Base-by-base conservation (phyloP, 2,888 invertebrate species). In the Lordiphosa fenestrarum region DNA sequence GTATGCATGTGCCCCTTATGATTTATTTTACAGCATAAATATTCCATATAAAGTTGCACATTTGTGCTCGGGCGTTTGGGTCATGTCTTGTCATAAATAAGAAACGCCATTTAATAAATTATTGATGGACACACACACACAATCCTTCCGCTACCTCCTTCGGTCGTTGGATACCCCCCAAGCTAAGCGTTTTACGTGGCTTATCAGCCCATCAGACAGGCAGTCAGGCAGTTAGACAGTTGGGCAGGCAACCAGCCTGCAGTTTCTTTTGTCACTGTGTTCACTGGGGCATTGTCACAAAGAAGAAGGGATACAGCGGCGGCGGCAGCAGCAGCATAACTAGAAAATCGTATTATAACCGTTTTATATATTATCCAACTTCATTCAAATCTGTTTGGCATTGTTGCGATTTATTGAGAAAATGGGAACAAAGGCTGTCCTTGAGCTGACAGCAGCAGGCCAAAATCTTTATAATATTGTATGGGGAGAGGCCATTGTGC, bases 51-150 rank as follows among this genome's bases (percentile, higher is more conserved):
- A 36, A 55, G 33, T 44, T 50, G 55, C 23, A 37, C 50, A 63
- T 55, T 76, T 57, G 36, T 41, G 42, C 53, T 53, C 61, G 46
- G 53, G 64, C 4, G 23, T 41, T 12, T 33, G 35, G 15, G 25
- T 15, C 72, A 61, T 57, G 55, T 21, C 53, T 30, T 60, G 54
- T 67, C 77, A 77, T 77, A 68, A 73, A 73, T 76, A 70, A 52
- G 64, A 51, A 64, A 64, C 44, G 65, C 41, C 41, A 41, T 48
- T 64, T 64, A 50, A 63, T 63, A 64, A 57, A 66, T 64, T 65
- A 64, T 65, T 57, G 48, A 66, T 51, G 9, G 15, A 23, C 10
- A 25, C 33, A 23, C 13, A 53, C 33, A 39, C 38, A 48, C 12
- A 30, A 30, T 30, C 30, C 30, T 30, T 30, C 10, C 7, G 30